Base-by-base conservation (phyloP, 2,888 invertebrate species). In the Oscheius sp. region DNA sequence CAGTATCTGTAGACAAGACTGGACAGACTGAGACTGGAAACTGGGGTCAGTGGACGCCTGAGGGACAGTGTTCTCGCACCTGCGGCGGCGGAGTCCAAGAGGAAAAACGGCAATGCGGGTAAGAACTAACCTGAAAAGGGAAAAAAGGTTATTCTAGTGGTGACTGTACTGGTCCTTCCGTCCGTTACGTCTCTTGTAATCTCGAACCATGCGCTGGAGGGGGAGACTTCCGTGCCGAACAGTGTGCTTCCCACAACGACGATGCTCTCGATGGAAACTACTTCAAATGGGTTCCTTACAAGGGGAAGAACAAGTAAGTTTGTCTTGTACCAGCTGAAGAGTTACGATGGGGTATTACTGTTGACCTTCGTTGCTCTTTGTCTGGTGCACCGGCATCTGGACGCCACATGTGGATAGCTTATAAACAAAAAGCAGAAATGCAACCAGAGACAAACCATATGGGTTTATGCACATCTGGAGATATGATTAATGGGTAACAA, bases 31-130 rank as follows among this genome's bases (percentile, higher is more conserved):
- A 88, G 55, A 76, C 83, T 58, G 89, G 89, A 37, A 79, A 82
- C 60, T 89, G 89, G 89, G 93, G 93, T 3, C 93, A 93, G 9
- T 96, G 96, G 95, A 93, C 94, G 11, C 92, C 93, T 57, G 93
- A 94, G 68, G 93, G 94, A 37, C 92, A 93, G 72, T 98, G 97
- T 90, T 95, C 96, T 3, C 92, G 95, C 79, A 93, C 94, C 32
- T 98, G 97, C 89, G 97, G 96, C 0, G 95, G 95, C 13, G 97
- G 97, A 70, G 95, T 96, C 33, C 93, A 95, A 79, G 93, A 92
- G 86, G 95, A 96, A 91, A 93, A 93, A 75, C 92, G 96, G 86
- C 79, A 79, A 73, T 89, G 89, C 87, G 79, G 78, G 87, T 88
- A 71, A 37, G 29, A 50, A 42, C 47, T 11, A 48, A n/a, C 32